Conservation (phyloP, 1,140 invertebrate species). For the Lucilia cuprina region DNA sequence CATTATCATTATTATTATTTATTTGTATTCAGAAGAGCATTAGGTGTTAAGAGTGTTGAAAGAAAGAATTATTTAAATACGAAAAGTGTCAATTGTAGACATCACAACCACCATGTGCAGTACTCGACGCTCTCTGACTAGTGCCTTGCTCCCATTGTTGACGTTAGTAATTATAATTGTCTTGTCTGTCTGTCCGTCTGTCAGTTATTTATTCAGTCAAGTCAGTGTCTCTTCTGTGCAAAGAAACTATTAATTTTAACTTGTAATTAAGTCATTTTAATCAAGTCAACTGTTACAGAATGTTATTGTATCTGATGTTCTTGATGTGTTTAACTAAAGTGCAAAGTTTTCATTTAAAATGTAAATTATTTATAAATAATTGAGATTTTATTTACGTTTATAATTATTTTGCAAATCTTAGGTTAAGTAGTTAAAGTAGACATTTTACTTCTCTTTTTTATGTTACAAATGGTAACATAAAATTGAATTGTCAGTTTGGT, state of each 20-base stretch:
- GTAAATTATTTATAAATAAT: conserved; percentile 31
- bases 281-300: neutral
- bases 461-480: too few species aligned
- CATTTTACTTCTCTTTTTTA: too few species aligned
- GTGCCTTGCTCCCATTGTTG: neutral
- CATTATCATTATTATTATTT: neutral
- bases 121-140: neutral
- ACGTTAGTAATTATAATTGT: neutral
- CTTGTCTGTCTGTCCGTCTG: neutral
- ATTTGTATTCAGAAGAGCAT: neutral
- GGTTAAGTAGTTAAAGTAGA: too few species aligned
- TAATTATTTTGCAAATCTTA: neutral
- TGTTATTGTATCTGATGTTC: neutral
- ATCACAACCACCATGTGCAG: neutral
- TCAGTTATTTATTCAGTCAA: neutral
- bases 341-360: conserved; percentile 12
- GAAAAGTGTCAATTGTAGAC: neutral
- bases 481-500: too few species aligned
- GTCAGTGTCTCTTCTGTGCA: neutral
- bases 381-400: neutral
- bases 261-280: conserved; percentile 4
- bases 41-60: conserved; percentile 5
- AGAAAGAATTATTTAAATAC: neutral
- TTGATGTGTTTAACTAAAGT: neutral
- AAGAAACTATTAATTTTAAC: conserved; percentile 11